phyloP scores from a whole-genome alignment of 2,888 invertebrate species.

The Silvanus unidentatus region DNA sequence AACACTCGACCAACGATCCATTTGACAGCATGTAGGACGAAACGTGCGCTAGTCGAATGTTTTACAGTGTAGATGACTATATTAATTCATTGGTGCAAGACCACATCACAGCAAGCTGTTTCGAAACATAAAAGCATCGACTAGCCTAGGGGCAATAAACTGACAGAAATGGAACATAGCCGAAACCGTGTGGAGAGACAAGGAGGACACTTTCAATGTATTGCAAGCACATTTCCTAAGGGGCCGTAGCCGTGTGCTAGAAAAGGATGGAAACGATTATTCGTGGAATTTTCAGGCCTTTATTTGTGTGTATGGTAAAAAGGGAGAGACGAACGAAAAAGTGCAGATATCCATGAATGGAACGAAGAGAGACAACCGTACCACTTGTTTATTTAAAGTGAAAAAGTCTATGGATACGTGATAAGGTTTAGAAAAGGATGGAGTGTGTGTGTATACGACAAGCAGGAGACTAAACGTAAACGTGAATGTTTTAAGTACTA shows the following conservation, averaged over 20 bases:
- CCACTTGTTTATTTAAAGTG: neutral
- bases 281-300: slow-evolving; percentile 1
- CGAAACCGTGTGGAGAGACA: neutral
- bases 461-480: slow-evolving; percentile 5
- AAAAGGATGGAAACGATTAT: slow-evolving; percentile 1
- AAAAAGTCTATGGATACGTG: slow-evolving; percentile 1
- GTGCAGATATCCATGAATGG: no score
- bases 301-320: neutral
- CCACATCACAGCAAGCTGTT: slow-evolving; percentile 33
- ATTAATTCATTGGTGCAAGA: slow-evolving; percentile 38
- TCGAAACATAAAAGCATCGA: slow-evolving; percentile 32
- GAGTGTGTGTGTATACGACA: neutral
- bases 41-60: slow-evolving; percentile 3
- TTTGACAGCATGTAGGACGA: neutral
- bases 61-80: slow-evolving; percentile 31
- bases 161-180: slow-evolving; percentile 4
- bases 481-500: slow-evolving; percentile 15
- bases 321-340: neutral
- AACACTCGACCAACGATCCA: no score
- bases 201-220: slow-evolving; percentile 2
- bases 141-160: slow-evolving; percentile 28
- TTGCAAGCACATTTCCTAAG: neutral
- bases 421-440: slow-evolving; percentile 3
- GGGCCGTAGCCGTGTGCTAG: neutral
- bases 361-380: neutral